Evolutionary conservation across 2,888 invertebrate species (phyloP).

Genomic region (Nasonia oneida): DNA sequence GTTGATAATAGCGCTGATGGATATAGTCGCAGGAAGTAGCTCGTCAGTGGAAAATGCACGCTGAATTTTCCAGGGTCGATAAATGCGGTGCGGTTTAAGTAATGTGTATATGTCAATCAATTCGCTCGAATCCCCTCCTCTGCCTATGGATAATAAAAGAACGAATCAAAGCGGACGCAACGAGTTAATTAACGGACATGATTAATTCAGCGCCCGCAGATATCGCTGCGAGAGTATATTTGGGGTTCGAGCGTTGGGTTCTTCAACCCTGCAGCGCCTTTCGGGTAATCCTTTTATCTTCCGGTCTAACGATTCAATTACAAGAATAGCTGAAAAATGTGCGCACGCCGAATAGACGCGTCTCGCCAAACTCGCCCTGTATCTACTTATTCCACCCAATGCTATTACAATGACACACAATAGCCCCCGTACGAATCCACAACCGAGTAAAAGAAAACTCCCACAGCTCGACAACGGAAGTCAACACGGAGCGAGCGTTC

Average conservation of each 20-base stretch:
- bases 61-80: not conserved
- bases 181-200: conserved; percentile 12
- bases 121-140: not conserved
- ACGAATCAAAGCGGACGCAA: not conserved
- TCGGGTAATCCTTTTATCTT: not conserved
- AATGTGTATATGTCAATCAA: not conserved
- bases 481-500: not conserved
- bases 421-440: too few species aligned
- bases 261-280: not conserved
- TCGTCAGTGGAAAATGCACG: conserved; percentile 10
- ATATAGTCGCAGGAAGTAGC: conserved; percentile 16
- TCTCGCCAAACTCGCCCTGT: too few species aligned
- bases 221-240: too few species aligned
- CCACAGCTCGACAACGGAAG: too few species aligned
- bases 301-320: not conserved
- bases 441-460: not conserved
- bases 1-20: not conserved
- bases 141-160: not conserved
- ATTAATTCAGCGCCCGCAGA: too few species aligned
- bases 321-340: too few species aligned
- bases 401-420: too few species aligned
- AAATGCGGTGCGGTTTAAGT: not conserved
- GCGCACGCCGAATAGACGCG: too few species aligned
- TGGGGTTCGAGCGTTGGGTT: too few species aligned
- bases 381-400: not conserved